Evolutionary conservation across 2,113 vertebrate species (phyloP), one percentile per base, ranked within the genome.

Genomic region (Rhineura floridana): DNA sequence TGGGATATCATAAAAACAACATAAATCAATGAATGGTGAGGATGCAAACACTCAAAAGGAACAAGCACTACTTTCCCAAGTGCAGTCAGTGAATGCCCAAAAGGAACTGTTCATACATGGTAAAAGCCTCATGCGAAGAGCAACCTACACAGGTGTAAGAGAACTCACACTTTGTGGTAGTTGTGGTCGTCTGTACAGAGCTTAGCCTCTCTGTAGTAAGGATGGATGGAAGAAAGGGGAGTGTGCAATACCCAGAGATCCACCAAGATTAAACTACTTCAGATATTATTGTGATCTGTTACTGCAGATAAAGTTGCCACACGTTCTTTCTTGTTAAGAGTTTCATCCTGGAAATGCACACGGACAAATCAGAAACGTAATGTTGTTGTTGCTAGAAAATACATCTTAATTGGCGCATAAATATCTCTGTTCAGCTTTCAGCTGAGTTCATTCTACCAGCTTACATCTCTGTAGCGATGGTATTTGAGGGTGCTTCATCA

Each of bases 321-420:
- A 85, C 15, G 79, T 77, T 67, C 84, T 88, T 79, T 48, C 62
- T 69, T 87, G 80, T 89, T 89, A 77, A 44, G 91, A 87, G 50
- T 87, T 93, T 93, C 90, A 91, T 84, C 28, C 79, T 90, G 42
- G 87, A 91, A 44, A 70, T 86, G 59, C 67, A 83, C 70, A 21
- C 94, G 36, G 83, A 87, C 30, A 44, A 89, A 69, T 50, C 81
- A 86, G 93, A 95, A 84, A 42, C 91, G 89, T 86, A 95, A 65
- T 0, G 3, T 44, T 76, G 67, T 77, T 94, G 90, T 84, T 85
- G 65, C 83, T 93, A 86, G 90, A 84, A 92, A 95, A 81, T 36
- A 59, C 33, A 50, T 82, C 90, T 86, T 76, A 88, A 90, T 89
- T 85, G 84, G 83, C 15, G 6, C 33, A 33, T 36, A 86, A 36